Evolutionary conservation across 2,113 vertebrate genomes (phyloP), one percentile per base, ranked within the genome.

Genomic region (Colinus virginianus): DNA sequence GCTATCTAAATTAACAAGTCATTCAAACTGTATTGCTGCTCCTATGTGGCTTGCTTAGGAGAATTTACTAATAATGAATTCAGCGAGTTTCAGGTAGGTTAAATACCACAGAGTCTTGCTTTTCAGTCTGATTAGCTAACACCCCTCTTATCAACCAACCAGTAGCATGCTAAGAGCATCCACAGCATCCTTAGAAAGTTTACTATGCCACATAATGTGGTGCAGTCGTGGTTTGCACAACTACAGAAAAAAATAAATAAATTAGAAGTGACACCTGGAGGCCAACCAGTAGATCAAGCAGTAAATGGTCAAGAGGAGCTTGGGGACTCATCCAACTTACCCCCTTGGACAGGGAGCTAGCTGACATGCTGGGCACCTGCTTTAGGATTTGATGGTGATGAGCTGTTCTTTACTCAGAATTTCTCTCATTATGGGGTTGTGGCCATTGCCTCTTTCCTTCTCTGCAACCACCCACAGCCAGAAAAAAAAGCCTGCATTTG

Each of bases 101-200:
- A 70, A 6, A 6, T 43, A 61, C 30, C 1, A 2, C 3, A 0
- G 2, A 81, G 12, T 4, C 3, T 3, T 13, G 13, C 6, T 81
- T 77, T 62, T 48, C 20, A 64, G 48, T 61, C 25, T 5, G 22
- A 38, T 26, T 34, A 43, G 9, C 55, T 56, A 48, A 40, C 5
- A 1, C 8, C 3, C 2, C 11, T 19, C 28, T 34, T 32, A 34
- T 21, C 34, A 74, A 9, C 7, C 28, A 23, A 20, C 7, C 4
- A 56, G 17, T 11, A 42, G 3, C 2, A 40, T 11, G 18, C 1
- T 2, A 4, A 71, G 8, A 46, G 3, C 6, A 66, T 53, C 17
- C 13, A 16, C 20, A 2, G 4, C 9, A 32, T 38, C 53, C 28
- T 84, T 20, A 78, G 0, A 0, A 87, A 62, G 13, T 28, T 78